Base-by-base conservation (phyloP, 2,888 invertebrate genomes). In the Mythimna pallens region DNA sequence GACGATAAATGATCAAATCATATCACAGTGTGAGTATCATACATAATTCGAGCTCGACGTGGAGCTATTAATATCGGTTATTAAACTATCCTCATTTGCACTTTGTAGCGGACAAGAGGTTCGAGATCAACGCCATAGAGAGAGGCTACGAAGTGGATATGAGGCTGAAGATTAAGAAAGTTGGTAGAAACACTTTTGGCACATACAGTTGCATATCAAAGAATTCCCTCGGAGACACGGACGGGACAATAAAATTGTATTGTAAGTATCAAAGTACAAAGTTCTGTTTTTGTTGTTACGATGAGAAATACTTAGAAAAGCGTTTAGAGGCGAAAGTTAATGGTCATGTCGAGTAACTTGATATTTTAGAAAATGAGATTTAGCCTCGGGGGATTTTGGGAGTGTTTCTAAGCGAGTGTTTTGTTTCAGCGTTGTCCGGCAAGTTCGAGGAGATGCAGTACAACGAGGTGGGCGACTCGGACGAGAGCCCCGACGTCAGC, bases 151-250 rank as follows among this genome's bases (percentile, higher is more conserved):
- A 97, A 92, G 97, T 97, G 78, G 97, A 97, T 89, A 98, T 98
- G 98, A 97, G 97, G 90, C 94, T 98, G 87, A 97, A 97, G 88
- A 97, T 98, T 86, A 97, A 97, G 88, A 96, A 97, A 87, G 97
- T 98, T 73, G 95, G 96, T 66, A 92, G 95, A 75, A 92, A 94
- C 70, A 97, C 97, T 90, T 98, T 97, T 88, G 97, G 97, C 73
- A 97, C 97, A 74, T 98, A 97, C 93, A 97, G 97, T 92, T 98
- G 98, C 94, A 97, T 98, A 90, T 97, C 97, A 78, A 98, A 98
- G 93, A 98, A 98, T 92, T 97, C 97, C 14, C 95, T 98, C 17
- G 98, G 98, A 55, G 97, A 97, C 89, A 98, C 98, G 17, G 98
- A 98, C 89, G 98, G 98, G 76, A 97, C 97, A 86, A 98, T 98